Percentiles rank a stretch among this genome's conserved stretches.
phyloP scores from a whole-genome alignment of 23 tunicate species.

The Trididemnum clinides region DNA sequence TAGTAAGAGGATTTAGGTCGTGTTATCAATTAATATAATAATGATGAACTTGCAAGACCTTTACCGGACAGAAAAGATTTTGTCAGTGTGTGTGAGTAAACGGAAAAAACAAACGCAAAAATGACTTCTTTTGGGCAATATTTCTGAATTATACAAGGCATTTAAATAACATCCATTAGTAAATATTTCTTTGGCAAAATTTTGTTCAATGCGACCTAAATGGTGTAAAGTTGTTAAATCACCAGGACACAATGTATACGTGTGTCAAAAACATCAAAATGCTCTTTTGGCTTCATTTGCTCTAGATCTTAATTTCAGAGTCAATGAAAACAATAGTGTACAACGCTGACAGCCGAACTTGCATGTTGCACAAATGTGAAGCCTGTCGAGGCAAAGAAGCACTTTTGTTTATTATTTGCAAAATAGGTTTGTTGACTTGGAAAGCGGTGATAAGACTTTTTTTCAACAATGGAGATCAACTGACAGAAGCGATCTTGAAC shows the following conservation, averaged over 20 bases:
- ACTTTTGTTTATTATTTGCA: background rate
- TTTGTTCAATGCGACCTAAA: background rate
- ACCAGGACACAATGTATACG: conserved; percentile 31
- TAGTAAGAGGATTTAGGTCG: no score
- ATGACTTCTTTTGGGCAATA: no score
- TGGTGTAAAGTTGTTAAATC: conserved; percentile 22
- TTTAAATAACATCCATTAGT: background rate
- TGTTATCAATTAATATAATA: no score
- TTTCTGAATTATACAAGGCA: conserved; percentile 21
- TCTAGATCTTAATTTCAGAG: background rate
- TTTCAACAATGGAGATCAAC: conserved; percentile 35
- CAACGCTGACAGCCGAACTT: no score
- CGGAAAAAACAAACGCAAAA: no score
- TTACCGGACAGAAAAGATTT: no score
- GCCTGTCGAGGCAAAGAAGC: background rate
- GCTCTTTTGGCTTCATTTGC: background rate
- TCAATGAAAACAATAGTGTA: no score
- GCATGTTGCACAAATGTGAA: no score
- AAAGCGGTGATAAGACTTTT: background rate
- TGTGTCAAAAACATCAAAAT: conserved; percentile 31
- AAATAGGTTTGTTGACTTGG: background rate
- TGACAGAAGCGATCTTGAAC: conserved; percentile 30
- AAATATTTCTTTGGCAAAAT: no score
- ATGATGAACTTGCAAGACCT: no score
- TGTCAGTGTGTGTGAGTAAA: no score